Percentiles rank a stretch among this genome's conserved stretches.
These are phyloP conservation scores for Conchocele bisecta DNA, from an alignment of 2,888 invertebrate species.

Conservation along the genomic window DNA sequence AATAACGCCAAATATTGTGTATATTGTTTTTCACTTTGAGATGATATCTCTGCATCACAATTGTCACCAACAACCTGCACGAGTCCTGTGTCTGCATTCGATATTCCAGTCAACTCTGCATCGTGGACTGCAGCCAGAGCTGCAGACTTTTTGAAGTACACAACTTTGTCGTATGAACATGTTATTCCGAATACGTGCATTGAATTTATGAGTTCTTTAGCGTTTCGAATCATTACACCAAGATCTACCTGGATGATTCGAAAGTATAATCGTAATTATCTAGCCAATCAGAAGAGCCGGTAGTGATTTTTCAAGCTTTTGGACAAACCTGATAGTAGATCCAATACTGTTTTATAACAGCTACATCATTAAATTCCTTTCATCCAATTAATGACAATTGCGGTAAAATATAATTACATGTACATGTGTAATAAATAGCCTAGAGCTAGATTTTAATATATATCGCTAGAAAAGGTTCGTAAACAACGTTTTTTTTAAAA, in stretches of 20 bases:
- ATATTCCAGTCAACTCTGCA: neutral
- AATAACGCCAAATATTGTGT: constrained; percentile 34
- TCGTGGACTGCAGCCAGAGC: constrained; percentile 35
- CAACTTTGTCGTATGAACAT: constrained; percentile 51
- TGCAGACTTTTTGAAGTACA: constrained; percentile 58
- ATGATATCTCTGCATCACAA: constrained; percentile 35
- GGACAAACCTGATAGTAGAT: too few species aligned
- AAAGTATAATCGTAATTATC: too few species aligned
- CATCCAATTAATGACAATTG: too few species aligned
- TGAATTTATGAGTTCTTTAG: neutral
- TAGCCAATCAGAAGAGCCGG: too few species aligned
- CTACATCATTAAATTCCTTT: too few species aligned
- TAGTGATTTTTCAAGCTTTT: too few species aligned
- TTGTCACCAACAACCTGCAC: constrained; percentile 24
- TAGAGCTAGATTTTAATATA: too few species aligned
- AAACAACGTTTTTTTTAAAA: too few species aligned
- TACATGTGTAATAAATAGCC: too few species aligned
- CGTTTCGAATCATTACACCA: neutral
- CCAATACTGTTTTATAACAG: too few species aligned
- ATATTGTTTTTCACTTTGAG: constrained; percentile 27
- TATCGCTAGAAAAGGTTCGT: too few species aligned
- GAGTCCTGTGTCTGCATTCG: neutral
- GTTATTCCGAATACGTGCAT: neutral
- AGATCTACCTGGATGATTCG: neutral
- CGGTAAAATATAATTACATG: too few species aligned